These are phyloP conservation scores for Anomalospiza imberbis DNA, from an alignment of 2,797 vertebrate genomes.

Conservation along the genomic window DNA sequence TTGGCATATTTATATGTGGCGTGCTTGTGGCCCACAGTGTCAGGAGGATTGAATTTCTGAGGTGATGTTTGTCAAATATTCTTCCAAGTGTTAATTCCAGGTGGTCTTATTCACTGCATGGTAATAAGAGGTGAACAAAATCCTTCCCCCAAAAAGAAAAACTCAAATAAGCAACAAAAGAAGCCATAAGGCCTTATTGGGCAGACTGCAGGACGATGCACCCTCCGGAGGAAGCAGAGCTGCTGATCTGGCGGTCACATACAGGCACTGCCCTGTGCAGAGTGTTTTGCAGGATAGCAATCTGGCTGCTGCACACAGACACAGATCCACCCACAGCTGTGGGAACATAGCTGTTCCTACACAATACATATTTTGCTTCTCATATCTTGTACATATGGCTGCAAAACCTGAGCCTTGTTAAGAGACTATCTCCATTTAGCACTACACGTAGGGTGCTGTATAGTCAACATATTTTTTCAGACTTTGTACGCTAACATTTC, in stretches of 20 bases:
- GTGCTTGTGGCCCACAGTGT: neutral
- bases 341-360: neutral
- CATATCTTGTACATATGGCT: neutral
- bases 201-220: neutral
- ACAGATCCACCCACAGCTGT: neutral
- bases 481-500: neutral
- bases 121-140: neutral
- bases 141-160: neutral
- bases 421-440: neutral
- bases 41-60: neutral
- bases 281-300: neutral
- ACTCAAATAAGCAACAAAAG: neutral
- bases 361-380: neutral
- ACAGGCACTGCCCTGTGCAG: neutral
- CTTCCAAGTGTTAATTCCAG: neutral
- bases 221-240: neutral
- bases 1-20: neutral
- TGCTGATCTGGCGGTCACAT: neutral
- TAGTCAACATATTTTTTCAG: neutral
- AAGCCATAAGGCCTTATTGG: neutral
- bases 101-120: neutral
- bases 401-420: neutral
- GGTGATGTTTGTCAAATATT: neutral
- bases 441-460: neutral
- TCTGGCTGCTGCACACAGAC: conserved; percentile 2